Percentiles rank a stretch among this genome's conserved stretches.
phyloP scores from a whole-genome alignment of 2,113 vertebrate genomes.

The Hylia prasina region DNA sequence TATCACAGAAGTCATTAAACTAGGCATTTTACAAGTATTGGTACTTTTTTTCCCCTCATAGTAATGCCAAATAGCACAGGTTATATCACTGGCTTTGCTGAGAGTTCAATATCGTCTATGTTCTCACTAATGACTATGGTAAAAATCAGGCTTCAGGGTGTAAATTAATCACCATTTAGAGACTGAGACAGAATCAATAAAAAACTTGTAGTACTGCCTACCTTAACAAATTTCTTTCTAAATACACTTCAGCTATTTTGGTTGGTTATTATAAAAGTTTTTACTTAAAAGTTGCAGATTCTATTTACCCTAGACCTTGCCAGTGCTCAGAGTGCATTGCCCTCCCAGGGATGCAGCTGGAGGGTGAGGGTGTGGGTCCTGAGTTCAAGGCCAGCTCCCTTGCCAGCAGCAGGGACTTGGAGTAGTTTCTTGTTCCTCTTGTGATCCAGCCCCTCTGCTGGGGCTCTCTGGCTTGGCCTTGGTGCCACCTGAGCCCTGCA shows the following conservation, averaged over 20 bases:
- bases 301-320: neutral
- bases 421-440: neutral
- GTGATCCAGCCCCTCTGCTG: neutral
- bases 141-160: neutral
- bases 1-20: neutral
- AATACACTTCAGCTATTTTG: neutral
- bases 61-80: neutral
- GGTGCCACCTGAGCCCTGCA: neutral
- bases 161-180: conserved; percentile 29
- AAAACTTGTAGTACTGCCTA: neutral
- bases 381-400: neutral
- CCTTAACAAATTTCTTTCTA: neutral
- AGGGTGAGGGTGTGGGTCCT: fast-evolving
- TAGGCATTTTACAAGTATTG: neutral
- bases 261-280: neutral
- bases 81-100: neutral
- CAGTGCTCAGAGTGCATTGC: neutral
- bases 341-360: neutral
- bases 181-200: neutral
- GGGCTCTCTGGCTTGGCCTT: neutral
- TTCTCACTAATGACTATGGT: neutral
- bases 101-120: neutral
- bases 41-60: neutral
- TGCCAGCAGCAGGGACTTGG: fast-evolving
- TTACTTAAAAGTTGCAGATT: neutral